These are phyloP conservation scores for Lepidostoma basale DNA, from an alignment of 1,140 invertebrate species.

Conservation along the genomic window DNA sequence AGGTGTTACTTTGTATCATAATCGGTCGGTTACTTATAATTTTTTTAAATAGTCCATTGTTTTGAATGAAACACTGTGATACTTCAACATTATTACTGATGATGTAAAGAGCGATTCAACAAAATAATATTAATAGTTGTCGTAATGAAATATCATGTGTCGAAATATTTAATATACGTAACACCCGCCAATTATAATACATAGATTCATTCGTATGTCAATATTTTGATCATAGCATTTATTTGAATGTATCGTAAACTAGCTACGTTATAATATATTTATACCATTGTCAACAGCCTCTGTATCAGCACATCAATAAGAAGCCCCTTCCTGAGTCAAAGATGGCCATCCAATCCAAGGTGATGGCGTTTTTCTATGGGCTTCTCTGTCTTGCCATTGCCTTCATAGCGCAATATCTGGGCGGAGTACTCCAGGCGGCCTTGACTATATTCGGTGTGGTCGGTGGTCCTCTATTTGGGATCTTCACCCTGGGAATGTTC, in stretches of 20 bases:
- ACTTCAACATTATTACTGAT: no score
- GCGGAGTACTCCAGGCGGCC: conserved; percentile 82
- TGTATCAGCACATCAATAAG: conserved; percentile 32
- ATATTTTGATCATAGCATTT: conserved; percentile 12
- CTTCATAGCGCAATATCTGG: conserved; percentile 80
- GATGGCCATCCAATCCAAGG: conserved; percentile 52
- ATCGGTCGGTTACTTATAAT: no score
- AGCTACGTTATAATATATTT: no score
- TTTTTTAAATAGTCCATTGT: no score
- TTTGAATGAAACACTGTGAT: no score
- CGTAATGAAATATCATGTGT: no score
- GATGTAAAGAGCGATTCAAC: no score
- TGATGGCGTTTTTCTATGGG: conserved; percentile 57
- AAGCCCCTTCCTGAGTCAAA: conserved; percentile 27
- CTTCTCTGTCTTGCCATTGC: conserved; percentile 65
- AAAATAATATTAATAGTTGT: no score
- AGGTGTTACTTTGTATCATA: no score
- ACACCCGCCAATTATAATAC: no score
- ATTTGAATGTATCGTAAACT: no score
- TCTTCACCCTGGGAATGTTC: conserved; percentile 89
- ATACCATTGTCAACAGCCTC: conserved; percentile 24
- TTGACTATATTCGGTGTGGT: conserved; percentile 88
- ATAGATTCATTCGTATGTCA: background rate
- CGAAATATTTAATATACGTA: no score
- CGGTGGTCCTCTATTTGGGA: conserved; percentile 81